Evolutionary conservation across 2,797 vertebrate species (phyloP).

Genomic region (Meriones psammophilus): DNA sequence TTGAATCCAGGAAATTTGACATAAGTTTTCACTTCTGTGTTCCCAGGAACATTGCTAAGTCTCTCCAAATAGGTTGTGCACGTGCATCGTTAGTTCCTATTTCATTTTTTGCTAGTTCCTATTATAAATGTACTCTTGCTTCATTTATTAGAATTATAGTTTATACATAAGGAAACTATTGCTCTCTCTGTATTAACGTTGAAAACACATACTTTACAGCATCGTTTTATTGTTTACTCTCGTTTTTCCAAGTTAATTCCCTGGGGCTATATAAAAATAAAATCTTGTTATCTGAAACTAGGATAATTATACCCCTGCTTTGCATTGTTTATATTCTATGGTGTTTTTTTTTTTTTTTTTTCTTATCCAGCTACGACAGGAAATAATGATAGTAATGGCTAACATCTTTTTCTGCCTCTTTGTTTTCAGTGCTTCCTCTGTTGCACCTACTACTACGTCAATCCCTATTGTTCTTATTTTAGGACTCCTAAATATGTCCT

Average conservation of each 20-base stretch:
- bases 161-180: constrained; percentile 54
- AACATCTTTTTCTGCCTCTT: background rate
- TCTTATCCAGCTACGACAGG: constrained; percentile 19
- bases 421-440: background rate
- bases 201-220: background rate
- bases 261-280: constrained; percentile 49
- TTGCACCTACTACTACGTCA: background rate
- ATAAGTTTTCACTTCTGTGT: background rate
- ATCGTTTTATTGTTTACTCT: constrained; percentile 53
- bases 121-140: constrained; percentile 12
- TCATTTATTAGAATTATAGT: constrained; percentile 45
- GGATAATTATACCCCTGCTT: constrained; percentile 14
- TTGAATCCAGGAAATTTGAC: background rate
- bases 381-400: constrained; percentile 8
- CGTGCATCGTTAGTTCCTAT: background rate
- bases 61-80: background rate
- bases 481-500: background rate
- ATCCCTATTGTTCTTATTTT: background rate
- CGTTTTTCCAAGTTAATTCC: constrained; percentile 30
- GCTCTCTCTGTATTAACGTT: constrained; percentile 46
- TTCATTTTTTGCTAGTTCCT: constrained; percentile 26
- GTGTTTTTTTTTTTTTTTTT: background rate
- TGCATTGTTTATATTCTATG: constrained; percentile 43
- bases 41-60: background rate
- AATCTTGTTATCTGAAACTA: constrained; percentile 61